Evolutionary conservation across 1,140 invertebrate species (phyloP).

Genomic region (Mactra quadrangularis): DNA sequence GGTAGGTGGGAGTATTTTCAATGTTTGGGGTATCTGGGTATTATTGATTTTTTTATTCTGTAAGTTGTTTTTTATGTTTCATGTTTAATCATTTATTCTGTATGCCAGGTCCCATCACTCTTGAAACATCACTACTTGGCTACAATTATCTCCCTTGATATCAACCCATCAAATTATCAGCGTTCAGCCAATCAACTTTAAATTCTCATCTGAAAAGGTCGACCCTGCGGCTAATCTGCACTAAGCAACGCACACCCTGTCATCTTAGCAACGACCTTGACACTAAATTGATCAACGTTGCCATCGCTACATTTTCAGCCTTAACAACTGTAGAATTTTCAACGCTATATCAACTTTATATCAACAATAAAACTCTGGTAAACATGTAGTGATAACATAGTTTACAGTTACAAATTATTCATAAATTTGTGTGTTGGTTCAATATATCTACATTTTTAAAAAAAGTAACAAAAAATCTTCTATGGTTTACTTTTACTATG

Average conservation of each 20-base stretch:
- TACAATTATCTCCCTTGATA: constrained; percentile 28
- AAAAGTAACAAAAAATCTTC: too few relatives aligned
- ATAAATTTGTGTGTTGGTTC: too few relatives aligned
- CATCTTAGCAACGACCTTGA: constrained; percentile 40
- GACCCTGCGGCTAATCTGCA: constrained; percentile 11
- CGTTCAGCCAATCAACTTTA: constrained; percentile 38
- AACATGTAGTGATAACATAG: constrained; percentile 25
- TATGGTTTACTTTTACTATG: too few relatives aligned
- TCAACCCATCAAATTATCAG: constrained; percentile 48
- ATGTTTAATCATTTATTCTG: constrained; percentile 47
- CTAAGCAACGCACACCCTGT: constrained; percentile 33
- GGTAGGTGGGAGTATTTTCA: too few relatives aligned
- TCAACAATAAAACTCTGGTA: constrained; percentile 25
- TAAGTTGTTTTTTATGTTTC: background rate
- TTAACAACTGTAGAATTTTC: constrained; percentile 42
- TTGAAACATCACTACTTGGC: constrained; percentile 32
- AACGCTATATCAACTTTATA: constrained; percentile 15
- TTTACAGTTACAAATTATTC: too few relatives aligned
- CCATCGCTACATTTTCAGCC: constrained; percentile 43
- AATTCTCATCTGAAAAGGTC: constrained; percentile 27
- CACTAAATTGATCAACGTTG: constrained; percentile 36
- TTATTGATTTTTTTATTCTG: too few relatives aligned
- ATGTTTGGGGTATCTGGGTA: too few relatives aligned
- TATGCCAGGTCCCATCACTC: constrained; percentile 33
- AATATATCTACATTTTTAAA: too few relatives aligned